Conservation (phyloP, 2,113 vertebrate genomes). For the Pelmatolapia mariae region DNA sequence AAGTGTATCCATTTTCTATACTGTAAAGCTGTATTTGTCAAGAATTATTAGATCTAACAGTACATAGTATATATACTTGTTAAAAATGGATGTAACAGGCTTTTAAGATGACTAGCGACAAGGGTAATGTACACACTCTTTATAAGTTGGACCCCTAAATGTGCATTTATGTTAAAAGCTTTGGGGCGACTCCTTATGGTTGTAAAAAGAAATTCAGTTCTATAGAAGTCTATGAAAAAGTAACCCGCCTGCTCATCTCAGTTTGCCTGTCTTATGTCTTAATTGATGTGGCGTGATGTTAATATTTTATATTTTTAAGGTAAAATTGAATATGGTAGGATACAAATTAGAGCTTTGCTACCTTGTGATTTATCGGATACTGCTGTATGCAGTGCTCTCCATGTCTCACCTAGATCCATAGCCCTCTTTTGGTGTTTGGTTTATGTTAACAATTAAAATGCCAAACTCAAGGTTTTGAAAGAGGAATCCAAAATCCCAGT, state of each 20-base stretch:
- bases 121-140: fast-evolving
- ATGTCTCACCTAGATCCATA: not conserved
- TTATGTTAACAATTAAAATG: not conserved
- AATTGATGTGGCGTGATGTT: not conserved
- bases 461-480: not conserved
- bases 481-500: not conserved
- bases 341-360: not conserved
- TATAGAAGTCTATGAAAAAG: fast-evolving
- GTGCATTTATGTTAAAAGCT: not conserved
- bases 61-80: not conserved
- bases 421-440: not conserved
- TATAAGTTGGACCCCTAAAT: not conserved
- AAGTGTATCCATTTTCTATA: not conserved
- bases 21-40: not conserved
- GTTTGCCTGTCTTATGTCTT: not conserved
- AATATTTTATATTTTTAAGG: not conserved
- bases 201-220: not conserved
- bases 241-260: not conserved
- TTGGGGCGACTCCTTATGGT: not conserved
- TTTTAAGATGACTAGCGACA: not conserved
- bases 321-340: not conserved
- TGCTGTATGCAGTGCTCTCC: not conserved
- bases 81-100: not conserved
- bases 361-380: not conserved
- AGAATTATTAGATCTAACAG: not conserved